phyloP scores from a whole-genome alignment of 2,113 vertebrate genomes.

The Scolopax mira region DNA sequence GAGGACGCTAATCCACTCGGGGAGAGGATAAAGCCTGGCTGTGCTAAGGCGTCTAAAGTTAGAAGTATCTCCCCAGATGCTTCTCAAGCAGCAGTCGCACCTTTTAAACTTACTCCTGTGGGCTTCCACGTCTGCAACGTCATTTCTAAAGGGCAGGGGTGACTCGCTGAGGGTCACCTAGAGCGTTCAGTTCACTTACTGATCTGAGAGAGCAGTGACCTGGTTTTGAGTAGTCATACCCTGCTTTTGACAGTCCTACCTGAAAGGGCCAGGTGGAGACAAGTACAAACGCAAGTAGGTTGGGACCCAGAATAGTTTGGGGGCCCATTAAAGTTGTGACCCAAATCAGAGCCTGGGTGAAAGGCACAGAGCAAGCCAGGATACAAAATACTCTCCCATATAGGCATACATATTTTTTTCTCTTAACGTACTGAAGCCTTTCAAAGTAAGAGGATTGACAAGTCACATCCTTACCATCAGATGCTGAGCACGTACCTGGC shows the following conservation, averaged over 20 bases:
- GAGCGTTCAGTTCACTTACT: not conserved
- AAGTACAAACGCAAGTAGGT: rapidly evolving
- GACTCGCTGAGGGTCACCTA: not conserved
- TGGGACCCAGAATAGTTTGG: not conserved
- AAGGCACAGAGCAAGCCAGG: not conserved
- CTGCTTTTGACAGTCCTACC: not conserved
- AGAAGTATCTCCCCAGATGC: not conserved
- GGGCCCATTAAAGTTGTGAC: not conserved
- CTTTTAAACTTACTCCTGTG: not conserved
- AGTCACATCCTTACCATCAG: not conserved
- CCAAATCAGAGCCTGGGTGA: not conserved
- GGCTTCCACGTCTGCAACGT: not conserved
- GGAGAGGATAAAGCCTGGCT: not conserved
- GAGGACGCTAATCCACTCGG: not conserved
- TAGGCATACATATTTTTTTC: not conserved
- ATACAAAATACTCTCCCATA: not conserved
- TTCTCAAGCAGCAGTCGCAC: not conserved
- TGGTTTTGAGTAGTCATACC: not conserved
- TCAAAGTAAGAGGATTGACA: not conserved
- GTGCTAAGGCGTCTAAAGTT: no score
- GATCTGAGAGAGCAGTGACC: no score
- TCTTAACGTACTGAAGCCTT: rapidly evolving
- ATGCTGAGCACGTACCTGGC: not conserved
- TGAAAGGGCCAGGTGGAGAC: not conserved
- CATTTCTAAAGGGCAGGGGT: not conserved